phyloP scores from a whole-genome alignment of 1,140 invertebrate genomes.

The Babylonia areolata region DNA sequence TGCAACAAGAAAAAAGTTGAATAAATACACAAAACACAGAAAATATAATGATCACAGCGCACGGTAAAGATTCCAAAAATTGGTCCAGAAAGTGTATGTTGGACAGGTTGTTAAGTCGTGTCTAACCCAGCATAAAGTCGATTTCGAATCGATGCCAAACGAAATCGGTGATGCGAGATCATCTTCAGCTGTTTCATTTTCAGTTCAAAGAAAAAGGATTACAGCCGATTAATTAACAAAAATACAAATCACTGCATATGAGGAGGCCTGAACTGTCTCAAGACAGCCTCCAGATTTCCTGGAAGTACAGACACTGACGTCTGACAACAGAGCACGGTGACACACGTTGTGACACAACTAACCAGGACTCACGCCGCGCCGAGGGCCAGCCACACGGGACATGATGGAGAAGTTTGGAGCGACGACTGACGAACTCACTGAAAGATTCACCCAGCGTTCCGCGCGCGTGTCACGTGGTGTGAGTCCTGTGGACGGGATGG shows the following conservation, averaged over 20 bases:
- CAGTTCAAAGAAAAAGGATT: neutral
- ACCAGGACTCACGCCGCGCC: neutral
- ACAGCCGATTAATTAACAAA: neutral
- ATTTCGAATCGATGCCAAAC: neutral
- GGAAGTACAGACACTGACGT: neutral
- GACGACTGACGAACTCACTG: neutral
- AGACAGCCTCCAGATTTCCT: neutral
- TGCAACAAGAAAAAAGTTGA: too few species aligned
- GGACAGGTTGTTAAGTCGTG: conserved; percentile 1
- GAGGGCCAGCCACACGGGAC: neutral
- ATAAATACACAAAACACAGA: too few species aligned
- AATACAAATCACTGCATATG: neutral
- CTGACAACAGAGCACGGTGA: neutral
- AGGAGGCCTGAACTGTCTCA: neutral
- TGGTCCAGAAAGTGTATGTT: too few species aligned
- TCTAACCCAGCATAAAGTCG: neutral
- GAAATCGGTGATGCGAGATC: neutral
- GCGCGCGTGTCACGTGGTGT: neutral
- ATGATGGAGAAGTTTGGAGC: neutral
- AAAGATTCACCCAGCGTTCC: neutral
- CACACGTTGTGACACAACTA: neutral
- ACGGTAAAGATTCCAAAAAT: too few species aligned
- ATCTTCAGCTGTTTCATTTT: neutral
- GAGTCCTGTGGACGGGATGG: neutral
- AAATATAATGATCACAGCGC: too few species aligned